Evolutionary conservation across 2,888 invertebrate species (phyloP).

Genomic region (Steromphala cineraria): DNA sequence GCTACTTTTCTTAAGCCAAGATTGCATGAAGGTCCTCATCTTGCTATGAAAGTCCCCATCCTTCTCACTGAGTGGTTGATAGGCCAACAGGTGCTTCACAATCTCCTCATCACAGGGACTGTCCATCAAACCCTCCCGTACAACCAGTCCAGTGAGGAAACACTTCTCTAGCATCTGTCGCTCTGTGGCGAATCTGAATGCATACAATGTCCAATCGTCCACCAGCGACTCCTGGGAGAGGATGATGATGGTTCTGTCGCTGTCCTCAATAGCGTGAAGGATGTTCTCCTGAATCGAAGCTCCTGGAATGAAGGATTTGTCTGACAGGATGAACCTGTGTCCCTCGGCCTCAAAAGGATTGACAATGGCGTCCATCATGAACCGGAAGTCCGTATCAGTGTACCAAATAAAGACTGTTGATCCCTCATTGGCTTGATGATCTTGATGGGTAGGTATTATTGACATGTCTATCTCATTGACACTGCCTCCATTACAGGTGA

Average conservation of each 20-base stretch:
- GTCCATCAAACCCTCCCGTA: background rate
- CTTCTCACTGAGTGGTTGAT: background rate
- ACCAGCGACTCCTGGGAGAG: background rate
- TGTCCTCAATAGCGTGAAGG: background rate
- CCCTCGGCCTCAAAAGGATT: background rate
- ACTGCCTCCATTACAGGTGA: no score
- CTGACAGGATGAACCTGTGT: background rate
- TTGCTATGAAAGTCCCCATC: background rate
- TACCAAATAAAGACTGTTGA: constrained; percentile 13
- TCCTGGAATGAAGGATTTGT: constrained; percentile 15
- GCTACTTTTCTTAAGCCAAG: background rate
- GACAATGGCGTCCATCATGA: constrained; percentile 10
- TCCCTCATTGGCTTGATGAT: background rate
- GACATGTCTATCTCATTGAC: no score
- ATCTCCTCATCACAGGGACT: background rate
- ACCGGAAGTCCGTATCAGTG: background rate
- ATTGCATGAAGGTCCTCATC: background rate
- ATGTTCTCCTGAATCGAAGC: constrained; percentile 17
- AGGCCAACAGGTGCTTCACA: background rate
- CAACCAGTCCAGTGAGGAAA: background rate
- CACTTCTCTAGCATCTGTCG: background rate
- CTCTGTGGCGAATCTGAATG: constrained; percentile 8
- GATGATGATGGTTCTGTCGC: constrained; percentile 1
- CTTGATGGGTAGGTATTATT: background rate
- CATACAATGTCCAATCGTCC: constrained; percentile 12